Conservation (phyloP, 2,797 vertebrate species). For the Adelosebastes latens region DNA sequence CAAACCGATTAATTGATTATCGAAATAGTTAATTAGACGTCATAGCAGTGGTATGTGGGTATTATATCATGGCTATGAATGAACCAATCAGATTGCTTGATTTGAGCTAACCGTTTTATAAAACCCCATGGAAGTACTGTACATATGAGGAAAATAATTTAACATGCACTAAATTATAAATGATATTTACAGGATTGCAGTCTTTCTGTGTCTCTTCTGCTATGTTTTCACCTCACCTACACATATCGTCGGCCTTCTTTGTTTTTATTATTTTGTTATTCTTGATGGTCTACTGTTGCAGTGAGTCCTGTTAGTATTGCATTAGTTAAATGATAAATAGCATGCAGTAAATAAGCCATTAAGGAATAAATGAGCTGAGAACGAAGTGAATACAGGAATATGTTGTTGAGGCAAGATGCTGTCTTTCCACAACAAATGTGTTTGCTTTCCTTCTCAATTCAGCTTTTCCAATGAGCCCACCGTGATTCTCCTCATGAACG, state of each 20-base stretch:
- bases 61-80: no score
- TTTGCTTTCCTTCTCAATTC: not conserved
- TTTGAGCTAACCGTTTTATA: no score
- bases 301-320: not conserved
- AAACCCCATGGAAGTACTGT: not conserved
- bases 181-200: not conserved
- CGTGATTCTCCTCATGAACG: not conserved
- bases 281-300: not conserved
- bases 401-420: not conserved
- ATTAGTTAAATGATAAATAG: not conserved
- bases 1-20: no score
- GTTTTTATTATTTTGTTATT: not conserved
- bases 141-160: not conserved
- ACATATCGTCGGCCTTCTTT: not conserved
- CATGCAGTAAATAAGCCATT: not conserved
- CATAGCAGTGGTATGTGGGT: no score
- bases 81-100: no score
- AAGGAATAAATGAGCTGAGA: constrained; percentile 1
- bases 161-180: not conserved
- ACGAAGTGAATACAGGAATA: not conserved
- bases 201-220: not conserved
- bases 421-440: not conserved
- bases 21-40: no score
- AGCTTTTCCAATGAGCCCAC: not conserved
- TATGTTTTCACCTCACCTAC: not conserved